Evolutionary conservation across 2,113 vertebrate species (phyloP).

Genomic region (Toxotes chatareus): DNA sequence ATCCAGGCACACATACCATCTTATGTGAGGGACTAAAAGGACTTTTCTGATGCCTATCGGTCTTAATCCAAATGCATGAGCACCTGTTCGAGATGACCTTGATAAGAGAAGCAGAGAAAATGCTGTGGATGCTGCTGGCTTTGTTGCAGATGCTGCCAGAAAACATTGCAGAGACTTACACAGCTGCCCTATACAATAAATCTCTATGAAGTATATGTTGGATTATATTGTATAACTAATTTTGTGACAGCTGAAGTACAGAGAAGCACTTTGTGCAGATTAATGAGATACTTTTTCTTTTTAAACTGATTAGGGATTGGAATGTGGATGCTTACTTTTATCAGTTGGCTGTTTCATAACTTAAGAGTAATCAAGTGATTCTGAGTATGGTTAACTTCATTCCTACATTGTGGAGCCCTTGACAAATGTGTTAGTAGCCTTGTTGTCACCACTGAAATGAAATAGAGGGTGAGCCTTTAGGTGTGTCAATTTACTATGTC

Average conservation of each 20-base stretch:
- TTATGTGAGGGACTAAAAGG: constrained; percentile 22
- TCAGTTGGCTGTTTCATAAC: neutral
- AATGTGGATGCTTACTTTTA: neutral
- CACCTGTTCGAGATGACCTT: constrained; percentile 76
- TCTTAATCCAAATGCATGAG: constrained; percentile 47
- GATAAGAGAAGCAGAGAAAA: constrained; percentile 41
- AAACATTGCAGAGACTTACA: constrained; percentile 15
- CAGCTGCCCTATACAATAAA: constrained; percentile 45
- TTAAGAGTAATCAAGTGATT: neutral
- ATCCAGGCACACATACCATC: neutral
- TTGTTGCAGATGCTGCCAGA: constrained; percentile 29
- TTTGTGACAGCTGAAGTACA: neutral
- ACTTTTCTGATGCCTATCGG: constrained; percentile 61
- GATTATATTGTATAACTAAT: neutral
- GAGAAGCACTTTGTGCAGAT: neutral
- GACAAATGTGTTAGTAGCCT: neutral
- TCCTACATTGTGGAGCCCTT: neutral
- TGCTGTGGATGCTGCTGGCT: constrained; percentile 24
- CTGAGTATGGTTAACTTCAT: neutral
- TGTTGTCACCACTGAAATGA: neutral
- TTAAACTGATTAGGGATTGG: neutral
- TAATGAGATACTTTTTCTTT: neutral
- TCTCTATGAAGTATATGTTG: neutral
- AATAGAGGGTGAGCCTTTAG: neutral
- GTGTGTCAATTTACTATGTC: neutral